A percentile compares a stretch with the other conserved stretches of the same genome.
These are phyloP conservation scores for Nycteola revayana DNA, from an alignment of 2,888 invertebrate species.

Conservation along the genomic window DNA sequence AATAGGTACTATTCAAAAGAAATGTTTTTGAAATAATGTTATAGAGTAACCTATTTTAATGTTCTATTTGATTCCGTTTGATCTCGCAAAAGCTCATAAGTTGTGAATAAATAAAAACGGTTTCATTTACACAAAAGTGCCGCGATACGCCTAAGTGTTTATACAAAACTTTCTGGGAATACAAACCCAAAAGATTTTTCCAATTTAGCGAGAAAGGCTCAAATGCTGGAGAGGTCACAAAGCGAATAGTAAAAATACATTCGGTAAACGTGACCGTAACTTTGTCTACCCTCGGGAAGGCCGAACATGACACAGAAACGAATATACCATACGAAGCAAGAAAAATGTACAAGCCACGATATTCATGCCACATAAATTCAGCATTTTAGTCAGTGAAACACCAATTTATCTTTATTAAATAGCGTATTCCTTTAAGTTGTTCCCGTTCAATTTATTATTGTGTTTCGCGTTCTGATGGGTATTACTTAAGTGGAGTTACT, in stretches of 20 bases:
- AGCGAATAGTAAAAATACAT: constrained; percentile 65
- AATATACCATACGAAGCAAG: constrained; percentile 45
- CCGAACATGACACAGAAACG: constrained; percentile 54
- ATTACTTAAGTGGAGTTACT: too few species aligned
- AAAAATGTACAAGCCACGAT: constrained; percentile 42
- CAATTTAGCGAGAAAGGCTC: constrained; percentile 63
- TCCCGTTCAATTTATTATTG: too few species aligned
- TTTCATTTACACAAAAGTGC: constrained; percentile 41
- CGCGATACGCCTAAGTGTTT: constrained; percentile 42
- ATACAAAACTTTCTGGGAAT: constrained; percentile 53
- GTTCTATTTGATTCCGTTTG: not conserved
- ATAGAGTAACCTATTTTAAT: not conserved
- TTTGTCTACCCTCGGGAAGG: constrained; percentile 47
- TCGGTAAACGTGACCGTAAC: constrained; percentile 59
- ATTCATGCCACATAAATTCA: constrained; percentile 38
- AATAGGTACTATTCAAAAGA: too few species aligned
- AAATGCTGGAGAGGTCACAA: constrained; percentile 50
- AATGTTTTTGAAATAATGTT: not conserved
- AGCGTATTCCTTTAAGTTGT: too few species aligned
- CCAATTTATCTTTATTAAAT: too few species aligned
- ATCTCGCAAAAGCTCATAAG: constrained; percentile 12
- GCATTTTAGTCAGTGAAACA: constrained; percentile 28
- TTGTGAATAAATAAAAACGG: constrained; percentile 36
- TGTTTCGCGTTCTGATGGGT: too few species aligned
- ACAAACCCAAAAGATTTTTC: constrained; percentile 59